These are phyloP conservation scores for Biston betularia DNA, from an alignment of 2,888 invertebrate species.

Conservation along the genomic window DNA sequence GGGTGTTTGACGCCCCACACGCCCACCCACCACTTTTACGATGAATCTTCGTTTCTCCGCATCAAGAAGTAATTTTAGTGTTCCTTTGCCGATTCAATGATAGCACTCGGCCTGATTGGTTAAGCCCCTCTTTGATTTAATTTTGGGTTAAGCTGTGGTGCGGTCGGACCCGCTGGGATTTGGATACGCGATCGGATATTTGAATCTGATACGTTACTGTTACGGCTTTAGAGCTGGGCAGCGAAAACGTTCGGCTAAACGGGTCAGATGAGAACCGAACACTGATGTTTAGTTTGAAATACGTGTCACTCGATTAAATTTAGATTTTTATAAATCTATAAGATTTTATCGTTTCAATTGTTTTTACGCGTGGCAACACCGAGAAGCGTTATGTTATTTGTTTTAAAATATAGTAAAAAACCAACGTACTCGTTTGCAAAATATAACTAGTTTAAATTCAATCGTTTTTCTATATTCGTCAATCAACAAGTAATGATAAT, in stretches of 20 bases:
- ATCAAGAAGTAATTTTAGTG: slow-evolving; percentile 87
- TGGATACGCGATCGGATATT: slow-evolving; percentile 66
- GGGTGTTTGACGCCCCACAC: slow-evolving; percentile 48
- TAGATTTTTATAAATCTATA: neutral
- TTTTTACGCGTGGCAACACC: too few relatives aligned
- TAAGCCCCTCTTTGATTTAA: slow-evolving; percentile 86
- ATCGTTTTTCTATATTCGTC: too few relatives aligned
- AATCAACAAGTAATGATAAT: too few relatives aligned
- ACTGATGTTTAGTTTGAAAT: slow-evolving; percentile 29
- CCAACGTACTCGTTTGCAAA: too few relatives aligned
- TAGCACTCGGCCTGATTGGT: slow-evolving; percentile 86
- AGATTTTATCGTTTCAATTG: too few relatives aligned
- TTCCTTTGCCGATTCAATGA: slow-evolving; percentile 86
- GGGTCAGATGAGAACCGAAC: slow-evolving; percentile 38
- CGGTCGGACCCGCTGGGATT: slow-evolving; percentile 76
- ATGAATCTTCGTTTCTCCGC: slow-evolving; percentile 86
- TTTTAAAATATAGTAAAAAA: too few relatives aligned
- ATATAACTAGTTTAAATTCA: too few relatives aligned
- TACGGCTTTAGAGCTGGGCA: slow-evolving; percentile 48
- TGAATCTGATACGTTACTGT: slow-evolving; percentile 62
- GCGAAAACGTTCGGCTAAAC: slow-evolving; percentile 41
- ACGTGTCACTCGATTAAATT: slow-evolving; percentile 1
- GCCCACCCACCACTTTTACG: slow-evolving; percentile 82
- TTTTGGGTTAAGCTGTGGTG: slow-evolving; percentile 84
- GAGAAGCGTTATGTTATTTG: too few relatives aligned